Percentiles rank a stretch among this genome's conserved stretches.
phyloP scores from a whole-genome alignment of 2,888 invertebrate species.

The Harmothoe impar region DNA sequence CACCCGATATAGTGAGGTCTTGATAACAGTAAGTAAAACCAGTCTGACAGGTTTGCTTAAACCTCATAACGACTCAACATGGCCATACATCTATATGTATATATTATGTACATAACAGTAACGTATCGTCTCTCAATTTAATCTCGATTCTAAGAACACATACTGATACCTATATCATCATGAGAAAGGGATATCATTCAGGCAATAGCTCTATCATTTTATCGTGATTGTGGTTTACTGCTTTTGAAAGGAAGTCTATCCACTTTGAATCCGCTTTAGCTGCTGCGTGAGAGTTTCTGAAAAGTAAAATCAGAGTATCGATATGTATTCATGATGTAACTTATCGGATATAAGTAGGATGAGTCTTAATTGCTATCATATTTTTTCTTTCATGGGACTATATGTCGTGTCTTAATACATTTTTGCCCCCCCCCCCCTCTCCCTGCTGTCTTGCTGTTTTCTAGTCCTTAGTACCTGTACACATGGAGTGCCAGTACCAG shows the following conservation, averaged over 20 bases:
- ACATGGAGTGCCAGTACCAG: neutral
- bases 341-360: too few relatives aligned
- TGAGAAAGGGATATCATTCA: neutral
- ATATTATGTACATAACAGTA: too few relatives aligned
- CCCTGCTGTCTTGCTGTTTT: neutral
- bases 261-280: constrained; percentile 76
- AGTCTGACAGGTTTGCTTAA: too few relatives aligned
- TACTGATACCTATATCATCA: neutral
- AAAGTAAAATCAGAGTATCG: constrained; percentile 13
- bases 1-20: too few relatives aligned
- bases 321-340: neutral
- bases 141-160: neutral
- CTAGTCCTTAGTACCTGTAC: neutral
- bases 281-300: constrained; percentile 75
- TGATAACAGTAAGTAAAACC: too few relatives aligned
- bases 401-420: neutral
- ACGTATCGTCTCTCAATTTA: too few relatives aligned
- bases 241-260: constrained; percentile 77
- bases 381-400: too few relatives aligned
- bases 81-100: too few relatives aligned
- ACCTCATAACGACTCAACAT: too few relatives aligned
- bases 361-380: too few relatives aligned
- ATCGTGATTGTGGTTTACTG: constrained; percentile 76
- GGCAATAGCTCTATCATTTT: constrained; percentile 65
- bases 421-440: neutral